Percentiles rank a stretch among this genome's conserved stretches.
Evolutionary conservation across 2,888 invertebrate species (phyloP).

Genomic region (Patella ulyssiponensis): DNA sequence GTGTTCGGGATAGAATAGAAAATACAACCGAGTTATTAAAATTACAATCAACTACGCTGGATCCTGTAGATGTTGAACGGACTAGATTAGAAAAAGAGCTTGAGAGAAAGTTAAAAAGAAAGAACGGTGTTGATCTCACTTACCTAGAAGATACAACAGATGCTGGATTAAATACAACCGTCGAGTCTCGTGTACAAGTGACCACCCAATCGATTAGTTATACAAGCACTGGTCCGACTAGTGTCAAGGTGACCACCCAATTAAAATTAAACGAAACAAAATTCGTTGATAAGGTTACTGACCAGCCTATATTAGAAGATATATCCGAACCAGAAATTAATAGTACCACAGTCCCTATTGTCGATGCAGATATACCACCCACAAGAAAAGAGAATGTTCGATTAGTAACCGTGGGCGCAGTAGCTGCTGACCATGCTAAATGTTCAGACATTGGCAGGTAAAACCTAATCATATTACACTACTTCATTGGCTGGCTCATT

Average conservation of each 20-base stretch:
- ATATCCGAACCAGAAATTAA: too few relatives aligned
- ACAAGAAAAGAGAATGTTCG: background rate
- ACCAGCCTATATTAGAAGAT: background rate
- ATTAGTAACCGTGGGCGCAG: constrained; percentile 39
- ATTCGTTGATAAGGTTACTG: background rate
- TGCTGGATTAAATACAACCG: background rate
- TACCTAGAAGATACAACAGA: background rate
- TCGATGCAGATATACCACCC: too few relatives aligned
- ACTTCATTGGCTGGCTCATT: too few relatives aligned
- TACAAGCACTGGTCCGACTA: background rate
- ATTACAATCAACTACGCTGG: background rate
- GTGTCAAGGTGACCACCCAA: background rate
- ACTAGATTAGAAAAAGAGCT: too few relatives aligned
- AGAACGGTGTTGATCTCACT: background rate
- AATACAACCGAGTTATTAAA: background rate
- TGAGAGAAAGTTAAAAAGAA: background rate
- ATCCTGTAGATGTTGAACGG: background rate
- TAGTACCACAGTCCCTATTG: too few relatives aligned
- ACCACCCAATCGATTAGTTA: background rate
- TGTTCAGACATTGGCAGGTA: constrained; percentile 55
- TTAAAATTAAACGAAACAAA: background rate
- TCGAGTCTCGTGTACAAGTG: background rate
- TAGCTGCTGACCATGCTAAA: constrained; percentile 50
- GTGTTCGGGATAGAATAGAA: background rate
- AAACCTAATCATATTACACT: background rate